A percentile compares a stretch with the other conserved stretches of the same genome.
These are phyloP conservation scores for Aphodius sticticus DNA, from an alignment of 2,888 invertebrate species.

Conservation along the genomic window DNA sequence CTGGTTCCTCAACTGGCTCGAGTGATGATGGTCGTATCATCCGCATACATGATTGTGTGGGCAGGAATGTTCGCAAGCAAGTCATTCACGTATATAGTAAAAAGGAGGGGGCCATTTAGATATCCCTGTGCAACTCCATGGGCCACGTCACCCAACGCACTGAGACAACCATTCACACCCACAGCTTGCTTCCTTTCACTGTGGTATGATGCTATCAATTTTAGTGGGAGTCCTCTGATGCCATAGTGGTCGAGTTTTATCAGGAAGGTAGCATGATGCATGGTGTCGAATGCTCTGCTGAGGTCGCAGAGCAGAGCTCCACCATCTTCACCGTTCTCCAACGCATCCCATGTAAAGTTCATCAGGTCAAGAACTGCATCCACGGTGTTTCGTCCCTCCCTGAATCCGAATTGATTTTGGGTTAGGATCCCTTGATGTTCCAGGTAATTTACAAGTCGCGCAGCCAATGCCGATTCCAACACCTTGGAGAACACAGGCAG, in stretches of 20 bases:
- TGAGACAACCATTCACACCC: neutral
- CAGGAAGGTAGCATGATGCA: neutral
- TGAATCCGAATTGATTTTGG: constrained; percentile 16
- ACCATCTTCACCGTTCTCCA: neutral
- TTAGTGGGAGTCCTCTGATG: constrained; percentile 6
- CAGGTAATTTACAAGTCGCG: neutral
- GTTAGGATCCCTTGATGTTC: neutral
- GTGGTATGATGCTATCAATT: neutral
- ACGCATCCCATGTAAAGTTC: neutral
- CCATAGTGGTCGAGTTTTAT: neutral
- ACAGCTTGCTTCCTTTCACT: neutral
- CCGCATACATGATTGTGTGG: neutral
- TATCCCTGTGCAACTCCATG: constrained; percentile 4
- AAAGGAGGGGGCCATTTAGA: neutral
- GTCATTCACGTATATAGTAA: neutral
- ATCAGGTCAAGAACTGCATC: neutral
- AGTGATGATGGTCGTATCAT: neutral
- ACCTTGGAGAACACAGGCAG: neutral
- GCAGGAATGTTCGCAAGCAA: neutral
- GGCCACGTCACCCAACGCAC: neutral
- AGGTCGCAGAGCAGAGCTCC: constrained; percentile 5
- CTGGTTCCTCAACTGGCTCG: no score
- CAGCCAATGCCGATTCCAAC: neutral
- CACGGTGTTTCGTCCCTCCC: neutral
- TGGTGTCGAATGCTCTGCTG: neutral